These are phyloP conservation scores for Cardiocondyla obscurior DNA, from an alignment of 1,140 invertebrate species.

Conservation along the genomic window DNA sequence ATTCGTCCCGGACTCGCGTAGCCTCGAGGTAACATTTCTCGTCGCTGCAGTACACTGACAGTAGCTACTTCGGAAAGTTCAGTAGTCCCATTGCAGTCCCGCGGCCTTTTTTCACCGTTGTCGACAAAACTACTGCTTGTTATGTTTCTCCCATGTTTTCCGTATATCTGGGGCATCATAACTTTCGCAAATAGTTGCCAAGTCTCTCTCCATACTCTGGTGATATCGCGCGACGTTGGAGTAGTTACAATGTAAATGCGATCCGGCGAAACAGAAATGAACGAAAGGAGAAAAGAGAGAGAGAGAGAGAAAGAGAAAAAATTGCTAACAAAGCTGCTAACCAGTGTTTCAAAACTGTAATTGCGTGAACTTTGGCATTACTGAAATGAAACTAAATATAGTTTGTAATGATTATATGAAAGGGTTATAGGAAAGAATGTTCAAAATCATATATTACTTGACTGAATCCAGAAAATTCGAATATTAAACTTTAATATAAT, in stretches of 20 bases:
- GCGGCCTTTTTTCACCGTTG: slow-evolving; percentile 32
- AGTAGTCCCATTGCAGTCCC: neutral
- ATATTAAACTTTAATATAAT: neutral
- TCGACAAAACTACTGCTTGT: slow-evolving; percentile 44
- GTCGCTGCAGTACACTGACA: slow-evolving; percentile 15
- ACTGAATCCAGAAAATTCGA: no score
- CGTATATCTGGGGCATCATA: slow-evolving; percentile 31
- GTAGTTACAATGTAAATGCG: slow-evolving; percentile 29
- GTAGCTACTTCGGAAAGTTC: slow-evolving; percentile 52
- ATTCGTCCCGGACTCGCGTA: slow-evolving; percentile 37
- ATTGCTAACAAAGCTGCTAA: neutral
- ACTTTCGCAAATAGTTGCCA: slow-evolving; percentile 38
- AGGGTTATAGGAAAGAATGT: neutral
- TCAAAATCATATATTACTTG: neutral
- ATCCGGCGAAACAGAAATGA: slow-evolving; percentile 7
- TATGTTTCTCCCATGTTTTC: slow-evolving; percentile 37
- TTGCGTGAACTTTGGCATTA: slow-evolving; percentile 10
- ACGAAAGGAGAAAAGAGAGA: no score
- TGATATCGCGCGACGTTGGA: slow-evolving; percentile 14
- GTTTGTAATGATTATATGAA: neutral
- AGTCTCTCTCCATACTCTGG: slow-evolving; percentile 32
- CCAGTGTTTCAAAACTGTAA: slow-evolving; percentile 10
- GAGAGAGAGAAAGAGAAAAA: neutral
- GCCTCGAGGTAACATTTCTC: slow-evolving; percentile 42
- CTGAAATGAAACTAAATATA: neutral